Percentiles rank a stretch among this genome's conserved stretches.
Evolutionary conservation across 2,888 invertebrate species (phyloP).

Genomic region (Argyra leucocephala): DNA sequence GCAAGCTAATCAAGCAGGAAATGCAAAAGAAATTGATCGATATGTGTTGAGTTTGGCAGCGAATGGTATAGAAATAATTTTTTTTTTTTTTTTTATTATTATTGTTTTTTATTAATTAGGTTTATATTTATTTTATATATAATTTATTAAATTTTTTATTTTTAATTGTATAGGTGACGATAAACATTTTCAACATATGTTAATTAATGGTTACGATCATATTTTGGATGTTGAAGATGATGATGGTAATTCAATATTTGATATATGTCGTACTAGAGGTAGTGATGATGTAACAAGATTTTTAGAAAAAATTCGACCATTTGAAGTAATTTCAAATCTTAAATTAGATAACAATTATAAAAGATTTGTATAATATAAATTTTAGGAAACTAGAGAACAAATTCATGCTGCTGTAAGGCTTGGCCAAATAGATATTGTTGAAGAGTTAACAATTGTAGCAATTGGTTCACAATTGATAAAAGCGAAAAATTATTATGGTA

Average conservation of each 20-base stretch:
- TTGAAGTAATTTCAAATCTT: slow-evolving; percentile 53
- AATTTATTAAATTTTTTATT: slow-evolving; percentile 11
- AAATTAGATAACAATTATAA: background rate
- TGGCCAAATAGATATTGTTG: slow-evolving; percentile 53
- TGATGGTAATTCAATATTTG: slow-evolving; percentile 56
- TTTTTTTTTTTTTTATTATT: background rate
- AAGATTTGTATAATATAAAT: background rate
- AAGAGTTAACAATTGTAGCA: slow-evolving; percentile 45
- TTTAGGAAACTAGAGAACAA: slow-evolving; percentile 64
- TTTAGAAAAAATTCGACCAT: slow-evolving; percentile 60
- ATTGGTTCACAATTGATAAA: slow-evolving; percentile 36
- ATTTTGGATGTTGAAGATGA: slow-evolving; percentile 70
- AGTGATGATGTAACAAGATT: slow-evolving; percentile 59
- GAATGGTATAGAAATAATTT: slow-evolving; percentile 50
- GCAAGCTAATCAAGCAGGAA: slow-evolving; percentile 66
- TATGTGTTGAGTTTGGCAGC: slow-evolving; percentile 69
- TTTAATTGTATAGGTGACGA: slow-evolving; percentile 48
- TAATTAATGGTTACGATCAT: slow-evolving; percentile 79
- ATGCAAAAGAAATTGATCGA: slow-evolving; percentile 71
- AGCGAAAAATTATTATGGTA: slow-evolving; percentile 43
- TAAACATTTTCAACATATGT: slow-evolving; percentile 49
- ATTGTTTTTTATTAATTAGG: no score
- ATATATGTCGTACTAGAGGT: slow-evolving; percentile 59
- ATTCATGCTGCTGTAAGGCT: slow-evolving; percentile 63
- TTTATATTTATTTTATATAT: background rate